Conservation (phyloP, 1,140 invertebrate genomes). For the Dreissena rostriformis region DNA sequence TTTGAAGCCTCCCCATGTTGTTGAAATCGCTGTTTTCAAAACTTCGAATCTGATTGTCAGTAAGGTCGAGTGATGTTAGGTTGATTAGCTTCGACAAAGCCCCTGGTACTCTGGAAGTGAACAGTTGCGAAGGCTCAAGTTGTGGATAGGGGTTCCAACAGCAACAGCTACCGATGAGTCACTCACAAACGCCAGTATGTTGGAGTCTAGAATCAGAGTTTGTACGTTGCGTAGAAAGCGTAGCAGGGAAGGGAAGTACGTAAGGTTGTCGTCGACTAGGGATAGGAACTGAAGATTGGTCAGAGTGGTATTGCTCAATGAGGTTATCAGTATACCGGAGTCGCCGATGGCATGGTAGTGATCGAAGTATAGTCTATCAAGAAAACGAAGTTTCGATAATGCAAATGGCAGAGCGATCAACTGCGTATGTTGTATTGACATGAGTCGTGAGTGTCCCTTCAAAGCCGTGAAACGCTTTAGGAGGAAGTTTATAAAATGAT, state of each 20-base stretch:
- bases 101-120: slow-evolving; percentile 43
- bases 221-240: slow-evolving; percentile 20
- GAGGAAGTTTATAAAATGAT: slow-evolving; percentile 38
- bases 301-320: slow-evolving; percentile 7
- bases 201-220: slow-evolving; percentile 26
- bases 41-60: slow-evolving; percentile 40
- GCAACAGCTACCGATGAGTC: slow-evolving; percentile 36
- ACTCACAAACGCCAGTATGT: slow-evolving; percentile 43
- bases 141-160: slow-evolving; percentile 5
- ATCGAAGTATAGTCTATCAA: slow-evolving; percentile 38
- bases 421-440: slow-evolving; percentile 45
- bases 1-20: slow-evolving; percentile 20
- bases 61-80: slow-evolving; percentile 32
- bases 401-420: slow-evolving; percentile 46
- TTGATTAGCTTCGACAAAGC: slow-evolving; percentile 43
- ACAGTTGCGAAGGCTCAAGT: slow-evolving; percentile 43
- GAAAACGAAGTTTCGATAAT: slow-evolving; percentile 24
- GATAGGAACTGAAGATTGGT: slow-evolving; percentile 33
- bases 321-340: slow-evolving; percentile 43
- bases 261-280: slow-evolving; percentile 37
- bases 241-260: slow-evolving; percentile 37
- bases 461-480: slow-evolving; percentile 48
- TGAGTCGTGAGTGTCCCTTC: slow-evolving; percentile 32
- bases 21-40: slow-evolving; percentile 53
- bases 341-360: slow-evolving; percentile 53